A percentile compares a stretch with the other conserved stretches of the same genome.
Evolutionary conservation across 2,113 vertebrate genomes (phyloP).

Genomic region (Empidonax alnorum): DNA sequence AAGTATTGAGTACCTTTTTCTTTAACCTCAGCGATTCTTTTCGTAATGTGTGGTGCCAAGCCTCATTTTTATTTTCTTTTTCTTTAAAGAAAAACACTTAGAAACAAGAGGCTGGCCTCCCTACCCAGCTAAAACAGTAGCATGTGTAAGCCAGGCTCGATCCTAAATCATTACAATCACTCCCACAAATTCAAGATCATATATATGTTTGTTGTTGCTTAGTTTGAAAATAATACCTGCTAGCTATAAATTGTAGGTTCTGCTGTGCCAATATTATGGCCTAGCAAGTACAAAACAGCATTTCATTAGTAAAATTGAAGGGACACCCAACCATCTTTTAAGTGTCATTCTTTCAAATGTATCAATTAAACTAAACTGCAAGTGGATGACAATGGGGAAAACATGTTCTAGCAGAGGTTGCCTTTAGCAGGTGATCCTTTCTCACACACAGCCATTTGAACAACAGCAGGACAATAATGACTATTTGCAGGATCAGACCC

Average conservation of each 20-base stretch:
- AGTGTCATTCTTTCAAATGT: background rate
- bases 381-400: background rate
- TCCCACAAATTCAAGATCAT: background rate
- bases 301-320: conserved; percentile 18
- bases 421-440: background rate
- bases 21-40: background rate
- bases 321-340: background rate
- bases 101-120: background rate
- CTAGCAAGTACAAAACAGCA: background rate
- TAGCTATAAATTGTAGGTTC: background rate
- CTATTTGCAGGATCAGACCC: background rate
- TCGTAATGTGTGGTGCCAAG: background rate
- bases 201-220: background rate
- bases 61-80: background rate
- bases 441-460: background rate
- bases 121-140: background rate
- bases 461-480: background rate
- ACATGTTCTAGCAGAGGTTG: background rate
- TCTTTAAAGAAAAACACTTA: background rate
- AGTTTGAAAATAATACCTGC: conserved; percentile 15
- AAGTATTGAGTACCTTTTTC: background rate
- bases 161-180: background rate
- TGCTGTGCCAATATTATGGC: background rate
- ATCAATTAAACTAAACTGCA: background rate
- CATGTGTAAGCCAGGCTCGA: background rate